Conservation (phyloP, 2,797 vertebrate species). For the Spinibarbus caldwelli region DNA sequence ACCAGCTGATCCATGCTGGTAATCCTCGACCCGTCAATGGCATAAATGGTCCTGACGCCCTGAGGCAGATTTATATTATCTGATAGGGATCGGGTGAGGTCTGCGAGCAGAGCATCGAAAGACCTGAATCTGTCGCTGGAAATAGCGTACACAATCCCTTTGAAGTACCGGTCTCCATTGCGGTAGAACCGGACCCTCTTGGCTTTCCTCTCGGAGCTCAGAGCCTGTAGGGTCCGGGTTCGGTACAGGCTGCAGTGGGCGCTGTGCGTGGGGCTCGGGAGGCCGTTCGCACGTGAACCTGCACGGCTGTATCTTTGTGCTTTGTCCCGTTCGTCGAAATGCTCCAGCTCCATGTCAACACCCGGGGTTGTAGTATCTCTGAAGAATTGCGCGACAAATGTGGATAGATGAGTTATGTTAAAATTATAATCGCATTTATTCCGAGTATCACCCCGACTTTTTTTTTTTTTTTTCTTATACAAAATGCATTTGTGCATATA, state of each 20-base stretch:
- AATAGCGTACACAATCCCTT: slow-evolving; percentile 97
- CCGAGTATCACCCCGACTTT: too few relatives aligned
- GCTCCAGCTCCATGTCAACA: slow-evolving; percentile 93
- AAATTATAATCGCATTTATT: not conserved
- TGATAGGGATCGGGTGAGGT: slow-evolving; percentile 93
- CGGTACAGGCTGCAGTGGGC: slow-evolving; percentile 99
- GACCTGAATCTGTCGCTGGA: slow-evolving; percentile 94
- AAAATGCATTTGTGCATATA: not conserved
- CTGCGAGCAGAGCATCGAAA: slow-evolving; percentile 93
- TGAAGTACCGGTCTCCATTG: slow-evolving; percentile 98
- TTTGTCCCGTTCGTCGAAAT: slow-evolving; percentile 97
- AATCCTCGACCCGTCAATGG: slow-evolving; percentile 89
- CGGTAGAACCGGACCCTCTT: slow-evolving; percentile 98
- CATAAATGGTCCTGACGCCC: slow-evolving; percentile 95
- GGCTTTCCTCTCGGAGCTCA: slow-evolving; percentile 96
- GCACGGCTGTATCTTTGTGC: slow-evolving; percentile 88
- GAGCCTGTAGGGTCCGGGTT: slow-evolving; percentile 92
- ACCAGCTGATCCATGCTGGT: slow-evolving; percentile 90
- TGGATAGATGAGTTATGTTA: not conserved
- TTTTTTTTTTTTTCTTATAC: not conserved
- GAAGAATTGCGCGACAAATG: not conserved
- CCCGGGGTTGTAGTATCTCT: not conserved
- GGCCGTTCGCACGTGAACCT: slow-evolving; percentile 89
- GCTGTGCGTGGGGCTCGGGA: slow-evolving; percentile 97
- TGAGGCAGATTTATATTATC: slow-evolving; percentile 98